Conservation (phyloP, 2,888 invertebrate genomes). For the Lithophane ornitopus region DNA sequence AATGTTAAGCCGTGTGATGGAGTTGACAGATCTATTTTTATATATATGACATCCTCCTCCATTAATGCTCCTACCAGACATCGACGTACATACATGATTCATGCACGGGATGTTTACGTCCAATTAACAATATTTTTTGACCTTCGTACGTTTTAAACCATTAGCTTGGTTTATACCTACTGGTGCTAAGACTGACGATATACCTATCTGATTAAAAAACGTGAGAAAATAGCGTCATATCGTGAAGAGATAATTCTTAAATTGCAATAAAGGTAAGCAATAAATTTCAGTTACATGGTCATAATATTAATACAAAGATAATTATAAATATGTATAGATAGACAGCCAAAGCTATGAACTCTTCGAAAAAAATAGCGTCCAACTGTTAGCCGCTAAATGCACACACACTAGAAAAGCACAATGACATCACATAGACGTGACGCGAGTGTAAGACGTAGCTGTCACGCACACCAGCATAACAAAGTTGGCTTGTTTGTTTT, state of each 20-base stretch:
- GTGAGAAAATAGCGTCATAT: slow-evolving; percentile 29
- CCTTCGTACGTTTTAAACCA: slow-evolving; percentile 51
- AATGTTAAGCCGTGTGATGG: slow-evolving; percentile 14
- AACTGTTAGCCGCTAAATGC: no score
- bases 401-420: no score
- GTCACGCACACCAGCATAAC: no score
- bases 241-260: neutral
- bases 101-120: slow-evolving; percentile 51
- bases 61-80: slow-evolving; percentile 38
- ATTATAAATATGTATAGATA: no score
- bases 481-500: no score
- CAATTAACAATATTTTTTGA: slow-evolving; percentile 54
- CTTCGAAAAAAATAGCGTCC: no score
- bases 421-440: no score
- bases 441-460: no score
- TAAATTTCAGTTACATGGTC: neutral
- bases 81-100: slow-evolving; percentile 45
- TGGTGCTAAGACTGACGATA: slow-evolving; percentile 14
- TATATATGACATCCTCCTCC: slow-evolving; percentile 43
- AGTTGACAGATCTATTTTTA: slow-evolving; percentile 53
- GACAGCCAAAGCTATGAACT: no score
- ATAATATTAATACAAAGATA: neutral
- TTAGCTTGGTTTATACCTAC: slow-evolving; percentile 19
- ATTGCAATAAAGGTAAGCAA: neutral
- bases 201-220: slow-evolving; percentile 12